These are phyloP conservation scores for Coelopa frigida DNA, from an alignment of 1,140 invertebrate species.

Conservation along the genomic window DNA sequence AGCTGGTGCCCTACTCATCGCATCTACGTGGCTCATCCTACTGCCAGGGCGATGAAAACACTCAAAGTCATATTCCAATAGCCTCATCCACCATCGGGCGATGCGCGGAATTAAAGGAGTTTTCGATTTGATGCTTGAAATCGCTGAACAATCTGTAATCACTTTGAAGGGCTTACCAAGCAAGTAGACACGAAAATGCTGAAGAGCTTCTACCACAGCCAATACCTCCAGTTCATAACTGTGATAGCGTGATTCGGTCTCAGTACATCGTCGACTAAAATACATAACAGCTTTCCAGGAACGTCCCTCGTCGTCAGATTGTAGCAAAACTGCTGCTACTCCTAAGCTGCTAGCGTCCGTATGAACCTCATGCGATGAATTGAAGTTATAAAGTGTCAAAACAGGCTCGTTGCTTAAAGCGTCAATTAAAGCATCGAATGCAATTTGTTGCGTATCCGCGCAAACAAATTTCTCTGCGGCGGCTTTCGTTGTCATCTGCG, in stretches of 20 bases:
- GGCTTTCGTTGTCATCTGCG: slow-evolving; percentile 19
- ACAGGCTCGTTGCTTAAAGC: slow-evolving; percentile 14
- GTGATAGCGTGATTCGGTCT: slow-evolving; percentile 38
- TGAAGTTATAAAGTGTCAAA: slow-evolving; percentile 15
- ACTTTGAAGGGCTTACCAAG: no score
- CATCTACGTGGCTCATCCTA: not conserved
- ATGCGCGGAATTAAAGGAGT: not conserved
- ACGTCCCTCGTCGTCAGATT: slow-evolving; percentile 13
- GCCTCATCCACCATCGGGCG: not conserved
- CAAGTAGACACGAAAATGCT: no score
- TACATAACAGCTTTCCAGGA: no score
- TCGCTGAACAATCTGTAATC: not conserved
- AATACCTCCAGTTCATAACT: no score
- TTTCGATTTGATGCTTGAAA: not conserved
- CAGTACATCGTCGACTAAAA: slow-evolving; percentile 33
- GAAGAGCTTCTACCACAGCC: no score
- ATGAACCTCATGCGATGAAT: slow-evolving; percentile 17
- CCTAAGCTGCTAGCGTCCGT: slow-evolving; percentile 18
- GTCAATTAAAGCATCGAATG: slow-evolving; percentile 14
- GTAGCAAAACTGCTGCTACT: slow-evolving; percentile 21
- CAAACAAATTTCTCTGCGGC: not conserved
- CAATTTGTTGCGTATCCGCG: not conserved
- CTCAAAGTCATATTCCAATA: not conserved
- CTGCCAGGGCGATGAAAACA: not conserved
- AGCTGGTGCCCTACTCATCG: not conserved